Evolutionary conservation across 2,113 vertebrate species (phyloP), one percentile per base, ranked within the genome.

Genomic region (Serinus canaria): DNA sequence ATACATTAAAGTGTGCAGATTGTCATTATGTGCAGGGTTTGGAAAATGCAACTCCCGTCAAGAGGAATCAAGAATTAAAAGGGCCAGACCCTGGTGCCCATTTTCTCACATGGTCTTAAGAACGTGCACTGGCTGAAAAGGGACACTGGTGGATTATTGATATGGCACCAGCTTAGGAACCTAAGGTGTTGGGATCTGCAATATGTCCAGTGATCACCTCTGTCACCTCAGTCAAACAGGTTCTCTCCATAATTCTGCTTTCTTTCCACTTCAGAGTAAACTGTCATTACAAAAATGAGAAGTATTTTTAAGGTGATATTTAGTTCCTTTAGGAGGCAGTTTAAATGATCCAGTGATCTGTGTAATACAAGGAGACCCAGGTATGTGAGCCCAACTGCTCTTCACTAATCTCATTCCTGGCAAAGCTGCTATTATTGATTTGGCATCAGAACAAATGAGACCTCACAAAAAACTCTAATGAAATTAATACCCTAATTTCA

Each of bases 1-100:
- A 95, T 67, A 91, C n/a, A 64, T 83, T 91, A 73, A 88, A 94
- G 28, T 67, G 44, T 77, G 63, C 79, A 88, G 59, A 73, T 69
- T 85, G 55, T 66, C 75, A 80, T 94, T 91, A 88, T 33, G 68
- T 63, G 53, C 47, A 44, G 39, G 37, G 62, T 70, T 94, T 88
- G 75, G 74, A 85, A 75, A 92, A 91, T 25, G 30, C 33, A 91
- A 77, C 28, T 91, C 68, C 47, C 59, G 28, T 69, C 0, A 0
- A 86, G 68, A 68, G 27, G 59, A 70, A 73, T 16, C 30, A 46
- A 69, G 50, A 80, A 85, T 75, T 74, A 70, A 85, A 86, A 1
- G 6, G 30, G 33, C 12, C 21, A 79, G 66, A 79, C 15, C 15
- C 16, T 43, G 17, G 15, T 69, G 37, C 24, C 24, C 74, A 84